These are phyloP conservation scores for Sebastes trivittatus DNA, from an alignment of 2,797 vertebrate genomes.

Conservation along the genomic window DNA sequence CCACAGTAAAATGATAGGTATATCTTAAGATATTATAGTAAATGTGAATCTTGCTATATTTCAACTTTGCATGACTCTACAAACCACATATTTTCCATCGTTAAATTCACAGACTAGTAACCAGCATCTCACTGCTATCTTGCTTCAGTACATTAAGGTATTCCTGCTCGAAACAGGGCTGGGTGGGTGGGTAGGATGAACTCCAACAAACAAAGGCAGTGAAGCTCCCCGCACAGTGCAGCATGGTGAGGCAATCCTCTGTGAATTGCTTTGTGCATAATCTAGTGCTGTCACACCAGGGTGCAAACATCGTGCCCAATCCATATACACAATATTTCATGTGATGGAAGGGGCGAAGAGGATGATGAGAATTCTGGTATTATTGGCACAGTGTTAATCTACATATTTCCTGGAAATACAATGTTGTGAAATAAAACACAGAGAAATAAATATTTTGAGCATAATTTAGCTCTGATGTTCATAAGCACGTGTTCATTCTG, in stretches of 20 bases:
- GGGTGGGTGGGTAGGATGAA: background rate
- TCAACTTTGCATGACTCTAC: background rate
- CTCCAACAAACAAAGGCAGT: conserved; percentile 7
- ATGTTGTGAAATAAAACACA: background rate
- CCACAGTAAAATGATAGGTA: background rate
- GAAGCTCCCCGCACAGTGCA: background rate
- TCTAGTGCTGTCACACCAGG: conserved; percentile 10
- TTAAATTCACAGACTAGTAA: background rate
- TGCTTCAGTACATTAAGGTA: background rate
- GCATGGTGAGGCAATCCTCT: conserved; percentile 1
- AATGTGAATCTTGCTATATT: background rate
- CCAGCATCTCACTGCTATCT: background rate
- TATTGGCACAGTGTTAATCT: background rate
- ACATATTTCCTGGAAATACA: background rate
- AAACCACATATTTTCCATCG: background rate
- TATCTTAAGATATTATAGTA: background rate
- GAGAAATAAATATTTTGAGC: background rate
- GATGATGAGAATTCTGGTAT: background rate
- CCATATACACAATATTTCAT: background rate
- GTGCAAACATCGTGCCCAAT: conserved; percentile 5
- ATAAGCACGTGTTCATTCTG: background rate
- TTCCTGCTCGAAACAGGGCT: background rate
- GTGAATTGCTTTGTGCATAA: conserved; percentile 32
- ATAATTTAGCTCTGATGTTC: background rate
- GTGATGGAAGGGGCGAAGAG: background rate